Percentiles rank a stretch among this genome's conserved stretches.
phyloP scores from a whole-genome alignment of 2,888 invertebrate genomes.

The Tachina lurida region DNA sequence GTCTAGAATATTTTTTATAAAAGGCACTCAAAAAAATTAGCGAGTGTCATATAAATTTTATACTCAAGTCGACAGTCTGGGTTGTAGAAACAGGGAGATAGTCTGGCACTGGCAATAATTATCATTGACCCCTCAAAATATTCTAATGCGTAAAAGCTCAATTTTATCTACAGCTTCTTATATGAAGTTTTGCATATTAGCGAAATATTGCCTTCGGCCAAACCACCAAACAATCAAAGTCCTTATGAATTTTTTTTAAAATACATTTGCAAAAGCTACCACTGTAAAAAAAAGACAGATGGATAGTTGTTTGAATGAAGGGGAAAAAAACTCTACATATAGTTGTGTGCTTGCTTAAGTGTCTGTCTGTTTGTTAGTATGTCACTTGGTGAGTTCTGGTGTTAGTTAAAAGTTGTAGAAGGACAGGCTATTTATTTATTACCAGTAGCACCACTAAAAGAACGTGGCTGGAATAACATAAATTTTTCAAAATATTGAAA shows the following conservation, averaged over 20 bases:
- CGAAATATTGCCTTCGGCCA: background rate
- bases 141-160: no score
- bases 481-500: constrained; percentile 69
- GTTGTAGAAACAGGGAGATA: no score
- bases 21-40: no score
- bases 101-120: no score
- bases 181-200: no score
- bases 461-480: constrained; percentile 67
- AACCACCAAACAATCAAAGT: background rate
- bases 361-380: constrained; percentile 52
- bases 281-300: constrained; percentile 50
- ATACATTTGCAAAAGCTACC: background rate
- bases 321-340: constrained; percentile 29
- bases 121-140: no score
- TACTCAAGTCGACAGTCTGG: no score
- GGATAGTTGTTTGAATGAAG: constrained; percentile 31
- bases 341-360: constrained; percentile 16
- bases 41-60: no score
- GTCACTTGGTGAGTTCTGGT: constrained; percentile 51
- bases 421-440: constrained; percentile 71
- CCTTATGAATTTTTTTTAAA: background rate
- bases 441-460: constrained; percentile 38
- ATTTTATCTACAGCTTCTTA: no score
- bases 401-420: constrained; percentile 62
- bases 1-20: no score